These are phyloP conservation scores for Oxygymnocypris stewartii DNA, from an alignment of 2,113 vertebrate species.

Conservation along the genomic window DNA sequence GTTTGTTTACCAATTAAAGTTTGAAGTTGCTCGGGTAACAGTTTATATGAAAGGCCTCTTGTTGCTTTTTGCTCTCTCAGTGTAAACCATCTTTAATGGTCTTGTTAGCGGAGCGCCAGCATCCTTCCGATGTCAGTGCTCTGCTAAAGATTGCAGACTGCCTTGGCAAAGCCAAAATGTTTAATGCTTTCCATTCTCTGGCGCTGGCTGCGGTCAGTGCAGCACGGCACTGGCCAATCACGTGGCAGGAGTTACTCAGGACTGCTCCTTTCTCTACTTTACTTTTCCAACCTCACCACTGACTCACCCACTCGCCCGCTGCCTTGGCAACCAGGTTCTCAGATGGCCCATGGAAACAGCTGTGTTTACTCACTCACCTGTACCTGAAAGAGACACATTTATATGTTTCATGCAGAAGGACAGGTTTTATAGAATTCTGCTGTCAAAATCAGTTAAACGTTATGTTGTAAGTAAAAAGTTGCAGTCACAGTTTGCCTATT, in stretches of 20 bases:
- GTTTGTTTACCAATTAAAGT: constrained; percentile 49
- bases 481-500: too few species aligned
- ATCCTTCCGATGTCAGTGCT: constrained; percentile 39
- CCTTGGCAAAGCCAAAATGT: constrained; percentile 51
- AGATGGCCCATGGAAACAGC: constrained; percentile 58
- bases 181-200: constrained; percentile 61
- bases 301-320: constrained; percentile 70
- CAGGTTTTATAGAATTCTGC: not conserved
- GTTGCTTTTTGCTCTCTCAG: constrained; percentile 49
- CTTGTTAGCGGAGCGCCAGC: constrained; percentile 30
- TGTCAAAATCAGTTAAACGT: not conserved
- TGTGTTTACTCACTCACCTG: constrained; percentile 63
- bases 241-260: constrained; percentile 59
- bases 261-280: constrained; percentile 59
- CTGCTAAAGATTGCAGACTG: constrained; percentile 18
- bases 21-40: constrained; percentile 61
- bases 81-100: constrained; percentile 44
- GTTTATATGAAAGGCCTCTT: constrained; percentile 52
- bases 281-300: constrained; percentile 71
- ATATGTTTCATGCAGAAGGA: not conserved
- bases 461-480: not conserved
- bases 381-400: constrained; percentile 4
- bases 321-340: constrained; percentile 70
- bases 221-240: constrained; percentile 57
- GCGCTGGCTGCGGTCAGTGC: constrained; percentile 61